phyloP scores from a whole-genome alignment of 2,113 vertebrate species.

The Ictidomys tridecemlineatus region DNA sequence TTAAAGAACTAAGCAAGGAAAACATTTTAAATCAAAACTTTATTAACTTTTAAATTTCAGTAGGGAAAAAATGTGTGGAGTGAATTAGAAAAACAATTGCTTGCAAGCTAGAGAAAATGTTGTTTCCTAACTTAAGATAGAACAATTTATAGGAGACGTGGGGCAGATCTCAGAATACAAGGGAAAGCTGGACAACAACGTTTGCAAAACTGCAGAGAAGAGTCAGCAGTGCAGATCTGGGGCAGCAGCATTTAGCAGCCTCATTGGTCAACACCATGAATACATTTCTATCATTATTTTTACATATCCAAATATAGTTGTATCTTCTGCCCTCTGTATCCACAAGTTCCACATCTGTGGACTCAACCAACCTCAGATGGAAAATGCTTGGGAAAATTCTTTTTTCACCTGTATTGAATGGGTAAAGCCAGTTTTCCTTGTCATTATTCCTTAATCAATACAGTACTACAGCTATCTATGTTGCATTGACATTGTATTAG shows the following conservation, averaged over 20 bases:
- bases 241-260: neutral
- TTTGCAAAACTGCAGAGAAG: neutral
- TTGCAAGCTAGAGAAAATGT: neutral
- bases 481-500: neutral
- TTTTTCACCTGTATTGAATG: neutral
- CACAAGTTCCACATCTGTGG: neutral
- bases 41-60: neutral
- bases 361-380: neutral
- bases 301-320: neutral
- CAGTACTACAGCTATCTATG: neutral
- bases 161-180: neutral
- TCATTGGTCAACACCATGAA: neutral
- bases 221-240: neutral
- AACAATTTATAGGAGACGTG: neutral
- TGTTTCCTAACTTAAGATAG: neutral
- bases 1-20: neutral
- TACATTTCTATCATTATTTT: neutral
- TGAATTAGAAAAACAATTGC: slow-evolving; percentile 24
- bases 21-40: slow-evolving; percentile 12
- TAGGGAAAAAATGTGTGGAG: neutral
- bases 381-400: neutral
- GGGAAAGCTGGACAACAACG: neutral
- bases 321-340: neutral
- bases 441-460: neutral
- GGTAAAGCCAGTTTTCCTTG: neutral